phyloP scores from a whole-genome alignment of 2,888 invertebrate genomes.

The Drosophila merina region DNA sequence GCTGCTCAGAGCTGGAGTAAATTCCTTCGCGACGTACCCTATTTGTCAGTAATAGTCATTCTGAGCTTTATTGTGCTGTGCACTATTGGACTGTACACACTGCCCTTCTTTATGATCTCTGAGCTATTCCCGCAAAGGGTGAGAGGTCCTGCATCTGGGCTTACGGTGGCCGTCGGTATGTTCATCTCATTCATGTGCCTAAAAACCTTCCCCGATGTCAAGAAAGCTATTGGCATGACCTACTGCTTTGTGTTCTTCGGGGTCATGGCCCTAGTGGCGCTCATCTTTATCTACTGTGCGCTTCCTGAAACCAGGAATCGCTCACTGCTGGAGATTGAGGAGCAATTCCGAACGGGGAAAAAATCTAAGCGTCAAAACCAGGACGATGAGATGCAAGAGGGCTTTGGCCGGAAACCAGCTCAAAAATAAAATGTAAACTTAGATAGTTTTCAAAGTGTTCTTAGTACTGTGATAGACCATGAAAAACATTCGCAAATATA shows the following conservation, averaged over 20 bases:
- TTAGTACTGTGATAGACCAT: constrained; percentile 61
- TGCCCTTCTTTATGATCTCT: constrained; percentile 91
- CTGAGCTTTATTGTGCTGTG: constrained; percentile 84
- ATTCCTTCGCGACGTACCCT: constrained; percentile 64
- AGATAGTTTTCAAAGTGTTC: constrained; percentile 17
- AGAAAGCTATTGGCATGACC: constrained; percentile 85
- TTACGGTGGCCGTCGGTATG: constrained; percentile 87
- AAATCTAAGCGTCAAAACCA: constrained; percentile 13
- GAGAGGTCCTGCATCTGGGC: constrained; percentile 88
- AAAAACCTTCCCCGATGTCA: constrained; percentile 88
- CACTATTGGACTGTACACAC: constrained; percentile 85
- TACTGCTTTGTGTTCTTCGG: constrained; percentile 88
- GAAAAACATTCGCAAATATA: constrained; percentile 1
- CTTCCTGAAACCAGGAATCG: constrained; percentile 89
- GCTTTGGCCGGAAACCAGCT: constrained; percentile 36
- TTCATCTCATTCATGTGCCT: constrained; percentile 88
- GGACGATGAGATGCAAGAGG: constrained; percentile 68
- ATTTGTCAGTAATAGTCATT: constrained; percentile 77
- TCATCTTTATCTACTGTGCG: constrained; percentile 86
- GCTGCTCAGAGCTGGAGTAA: constrained; percentile 84
- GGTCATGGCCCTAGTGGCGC: constrained; percentile 86
- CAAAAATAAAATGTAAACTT: background rate
- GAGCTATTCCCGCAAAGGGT: constrained; percentile 88
- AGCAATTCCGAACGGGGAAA: constrained; percentile 77
- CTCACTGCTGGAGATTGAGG: constrained; percentile 88